These are phyloP conservation scores for Epinotia brunnichana DNA, from an alignment of 2,888 invertebrate genomes.

Conservation along the genomic window DNA sequence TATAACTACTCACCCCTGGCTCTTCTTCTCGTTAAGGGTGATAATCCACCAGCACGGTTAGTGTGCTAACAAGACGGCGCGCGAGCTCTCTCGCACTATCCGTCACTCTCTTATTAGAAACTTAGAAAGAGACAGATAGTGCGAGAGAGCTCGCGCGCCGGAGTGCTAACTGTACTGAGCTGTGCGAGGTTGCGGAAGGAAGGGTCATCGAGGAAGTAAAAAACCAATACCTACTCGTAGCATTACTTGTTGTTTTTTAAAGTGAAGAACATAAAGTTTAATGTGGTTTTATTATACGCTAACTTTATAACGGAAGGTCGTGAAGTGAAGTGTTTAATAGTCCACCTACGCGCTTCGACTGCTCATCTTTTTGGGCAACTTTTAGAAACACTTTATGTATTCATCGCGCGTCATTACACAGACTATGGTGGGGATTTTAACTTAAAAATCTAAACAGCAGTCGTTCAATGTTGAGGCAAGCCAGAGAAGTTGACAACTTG, in stretches of 20 bases:
- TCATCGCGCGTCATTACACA: slow-evolving; percentile 43
- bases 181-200: no score
- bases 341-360: slow-evolving; percentile 48
- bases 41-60: no score
- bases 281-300: slow-evolving; percentile 6
- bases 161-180: no score
- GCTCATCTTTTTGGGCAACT: slow-evolving; percentile 44
- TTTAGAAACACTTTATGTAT: slow-evolving; percentile 43
- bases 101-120: no score
- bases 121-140: no score
- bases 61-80: no score
- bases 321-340: slow-evolving; percentile 58
- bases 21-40: no score
- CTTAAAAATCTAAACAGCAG: slow-evolving; percentile 34
- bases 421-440: slow-evolving; percentile 33
- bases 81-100: no score
- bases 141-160: no score
- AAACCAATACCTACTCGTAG: no score
- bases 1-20: no score
- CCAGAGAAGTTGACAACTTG: not conserved
- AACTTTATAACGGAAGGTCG: slow-evolving; percentile 33
- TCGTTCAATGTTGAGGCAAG: not conserved
- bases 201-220: no score
- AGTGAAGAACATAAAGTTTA: not conserved
- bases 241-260: slow-evolving; percentile 1